A percentile compares a stretch with the other conserved stretches of the same genome.
Conservation (phyloP, 2,888 invertebrate species). For the Euproctis similis region DNA sequence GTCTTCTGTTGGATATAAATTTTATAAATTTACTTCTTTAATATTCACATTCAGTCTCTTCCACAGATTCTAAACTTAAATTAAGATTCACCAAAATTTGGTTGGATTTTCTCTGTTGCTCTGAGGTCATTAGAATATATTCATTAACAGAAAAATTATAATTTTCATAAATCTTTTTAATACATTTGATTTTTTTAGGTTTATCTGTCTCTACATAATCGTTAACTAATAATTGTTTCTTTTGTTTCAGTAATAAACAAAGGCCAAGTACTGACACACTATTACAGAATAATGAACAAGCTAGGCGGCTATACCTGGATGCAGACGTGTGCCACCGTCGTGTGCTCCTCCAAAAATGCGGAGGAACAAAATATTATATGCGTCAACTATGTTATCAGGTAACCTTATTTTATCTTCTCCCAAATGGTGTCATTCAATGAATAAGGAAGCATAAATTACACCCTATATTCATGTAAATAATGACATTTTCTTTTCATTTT, state of each 20-base stretch:
- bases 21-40: too few relatives aligned
- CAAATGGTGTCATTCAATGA: background rate
- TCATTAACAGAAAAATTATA: too few relatives aligned
- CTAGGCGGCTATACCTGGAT: conserved; percentile 97
- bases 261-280: conserved; percentile 96
- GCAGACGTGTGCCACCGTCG: conserved; percentile 97
- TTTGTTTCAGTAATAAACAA: conserved; percentile 91
- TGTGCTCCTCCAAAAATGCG: conserved; percentile 95
- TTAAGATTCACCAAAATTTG: too few relatives aligned
- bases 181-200: background rate
- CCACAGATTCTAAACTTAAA: too few relatives aligned
- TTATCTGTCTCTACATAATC: background rate
- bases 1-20: too few relatives aligned
- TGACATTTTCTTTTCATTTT: conserved; percentile 25
- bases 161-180: background rate
- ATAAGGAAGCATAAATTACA: too few relatives aligned
- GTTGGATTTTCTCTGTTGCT: too few relatives aligned
- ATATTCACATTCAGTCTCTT: too few relatives aligned
- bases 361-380: conserved; percentile 98
- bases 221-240: background rate
- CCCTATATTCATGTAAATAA: background rate
- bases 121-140: too few relatives aligned
- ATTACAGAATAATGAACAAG: conserved; percentile 97
- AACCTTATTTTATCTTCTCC: conserved; percentile 23
- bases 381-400: conserved; percentile 98